Base-by-base conservation (phyloP, 2,113 vertebrate genomes). In the Alethe castanea region DNA sequence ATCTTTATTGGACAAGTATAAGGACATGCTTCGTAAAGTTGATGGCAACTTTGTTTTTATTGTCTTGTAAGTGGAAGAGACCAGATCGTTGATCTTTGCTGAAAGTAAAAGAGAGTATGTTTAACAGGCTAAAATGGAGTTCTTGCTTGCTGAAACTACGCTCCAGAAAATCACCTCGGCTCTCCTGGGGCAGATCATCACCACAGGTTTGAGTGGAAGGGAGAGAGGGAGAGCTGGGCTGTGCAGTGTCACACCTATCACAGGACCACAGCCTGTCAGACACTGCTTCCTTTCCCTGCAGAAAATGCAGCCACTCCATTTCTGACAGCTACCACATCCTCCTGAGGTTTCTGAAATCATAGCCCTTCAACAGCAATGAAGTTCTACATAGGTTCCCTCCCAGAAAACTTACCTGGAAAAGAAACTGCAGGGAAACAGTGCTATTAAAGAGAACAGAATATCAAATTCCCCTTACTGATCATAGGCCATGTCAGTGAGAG, bases 1-100 rank as follows among this genome's bases (percentile, higher is more conserved):
- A 53, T 99, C 99, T 98, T 98, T 99, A 94, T 99, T 99, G 97
- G 99, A 99, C 54, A 99, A 96, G 95, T 99, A 99, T 86, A 99
- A 96, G 1, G 99, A 99, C 99, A 99, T 99, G 97, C 99, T 99
- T 96, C 99, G 98, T 95, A 99, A 96, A 2, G 98, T 99, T 91
- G 94, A 92, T 3, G 99, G 99, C 92, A 99, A 98, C 97, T 99
- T 99, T 88, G 97, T 98, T 98, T 99, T 99, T 97, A 99, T 98
- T 83, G 98, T 98, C 81, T 99, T 98, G 60, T 99, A 99, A 61
- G 98, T 98, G 93, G 98, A 97, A 97, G 98, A 98, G 96, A 99
- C 98, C 65, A 99, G 95, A 96, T 99, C 99, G 33, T 98, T 98
- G 97, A 99, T 98, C 97, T 99, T 99, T 73, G 97, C 99, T 99